These are phyloP conservation scores for Drosophila diplacantha DNA, from an alignment of 2,888 invertebrate species.

Conservation along the genomic window DNA sequence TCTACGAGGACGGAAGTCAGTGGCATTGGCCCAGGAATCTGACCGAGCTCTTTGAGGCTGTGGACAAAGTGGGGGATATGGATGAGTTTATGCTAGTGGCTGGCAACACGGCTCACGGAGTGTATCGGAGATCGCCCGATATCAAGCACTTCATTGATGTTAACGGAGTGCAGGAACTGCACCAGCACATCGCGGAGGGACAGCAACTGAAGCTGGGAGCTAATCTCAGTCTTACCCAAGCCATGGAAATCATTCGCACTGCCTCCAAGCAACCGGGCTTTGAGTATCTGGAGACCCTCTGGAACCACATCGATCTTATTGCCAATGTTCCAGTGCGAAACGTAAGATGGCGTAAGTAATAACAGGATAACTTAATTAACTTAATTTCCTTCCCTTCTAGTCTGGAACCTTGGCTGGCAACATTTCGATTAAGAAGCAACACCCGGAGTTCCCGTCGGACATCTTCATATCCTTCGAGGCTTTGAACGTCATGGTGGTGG, in stretches of 20 bases:
- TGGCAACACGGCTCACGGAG: constrained; percentile 88
- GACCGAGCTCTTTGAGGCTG: constrained; percentile 56
- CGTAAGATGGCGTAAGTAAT: constrained; percentile 77
- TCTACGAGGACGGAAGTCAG: constrained; percentile 60
- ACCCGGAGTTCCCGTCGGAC: constrained; percentile 85
- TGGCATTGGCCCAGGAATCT: constrained; percentile 72
- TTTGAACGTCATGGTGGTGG: constrained; percentile 62
- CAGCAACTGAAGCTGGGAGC: constrained; percentile 63
- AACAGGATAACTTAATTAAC: no score
- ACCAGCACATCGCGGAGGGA: constrained; percentile 75
- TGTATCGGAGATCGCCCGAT: constrained; percentile 74
- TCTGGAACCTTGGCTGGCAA: constrained; percentile 85
- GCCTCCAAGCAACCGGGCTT: constrained; percentile 77
- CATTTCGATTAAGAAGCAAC: constrained; percentile 82
- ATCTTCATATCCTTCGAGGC: constrained; percentile 80
- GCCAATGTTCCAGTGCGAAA: constrained; percentile 84
- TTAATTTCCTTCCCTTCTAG: constrained; percentile 68
- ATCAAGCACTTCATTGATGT: constrained; percentile 82
- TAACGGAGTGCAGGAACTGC: constrained; percentile 80
- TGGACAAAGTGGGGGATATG: constrained; percentile 74
- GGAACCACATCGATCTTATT: constrained; percentile 82
- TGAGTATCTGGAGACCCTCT: constrained; percentile 78
- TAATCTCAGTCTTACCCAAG: constrained; percentile 79
- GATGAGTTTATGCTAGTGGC: constrained; percentile 83
- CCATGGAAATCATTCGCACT: constrained; percentile 77